These are phyloP conservation scores for Gymnoscelis rufifasciata DNA, from an alignment of 2,888 invertebrate genomes.

Conservation along the genomic window DNA sequence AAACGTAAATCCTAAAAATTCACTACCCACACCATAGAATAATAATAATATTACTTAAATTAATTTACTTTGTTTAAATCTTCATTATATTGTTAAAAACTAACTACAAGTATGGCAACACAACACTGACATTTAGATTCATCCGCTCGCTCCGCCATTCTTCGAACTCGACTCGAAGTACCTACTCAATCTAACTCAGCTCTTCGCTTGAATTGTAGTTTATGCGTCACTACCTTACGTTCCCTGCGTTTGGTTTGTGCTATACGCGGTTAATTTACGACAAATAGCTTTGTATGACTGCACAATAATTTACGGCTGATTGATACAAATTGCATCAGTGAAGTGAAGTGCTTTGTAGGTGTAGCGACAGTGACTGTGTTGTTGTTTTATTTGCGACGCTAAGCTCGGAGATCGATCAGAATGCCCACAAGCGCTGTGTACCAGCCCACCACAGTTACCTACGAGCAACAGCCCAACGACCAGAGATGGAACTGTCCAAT, in stretches of 20 bases:
- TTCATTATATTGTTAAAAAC: too few species aligned
- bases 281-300: conserved; percentile 14
- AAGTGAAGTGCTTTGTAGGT: conserved; percentile 28
- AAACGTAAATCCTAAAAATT: too few species aligned
- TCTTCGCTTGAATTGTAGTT: too few species aligned
- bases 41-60: too few species aligned
- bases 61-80: too few species aligned
- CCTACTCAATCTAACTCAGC: too few species aligned
- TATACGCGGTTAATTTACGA: conserved; percentile 17
- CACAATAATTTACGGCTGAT: conserved; percentile 29
- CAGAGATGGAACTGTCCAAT: conserved; percentile 79
- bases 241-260: conserved; percentile 6
- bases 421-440: conserved; percentile 87
- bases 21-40: too few species aligned
- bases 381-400: conserved; percentile 28
- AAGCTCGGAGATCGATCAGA: conserved; percentile 44
- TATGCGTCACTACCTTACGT: too few species aligned
- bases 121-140: too few species aligned
- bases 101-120: too few species aligned
- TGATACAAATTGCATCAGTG: conserved; percentile 29
- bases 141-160: too few species aligned
- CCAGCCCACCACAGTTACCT: conserved; percentile 88
- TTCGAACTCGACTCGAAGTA: too few species aligned
- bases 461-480: conserved; percentile 81
- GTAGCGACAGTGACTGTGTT: conserved; percentile 18